These are phyloP conservation scores for Anguilla megastoma DNA, from an alignment of 2,797 vertebrate genomes.

Conservation along the genomic window DNA sequence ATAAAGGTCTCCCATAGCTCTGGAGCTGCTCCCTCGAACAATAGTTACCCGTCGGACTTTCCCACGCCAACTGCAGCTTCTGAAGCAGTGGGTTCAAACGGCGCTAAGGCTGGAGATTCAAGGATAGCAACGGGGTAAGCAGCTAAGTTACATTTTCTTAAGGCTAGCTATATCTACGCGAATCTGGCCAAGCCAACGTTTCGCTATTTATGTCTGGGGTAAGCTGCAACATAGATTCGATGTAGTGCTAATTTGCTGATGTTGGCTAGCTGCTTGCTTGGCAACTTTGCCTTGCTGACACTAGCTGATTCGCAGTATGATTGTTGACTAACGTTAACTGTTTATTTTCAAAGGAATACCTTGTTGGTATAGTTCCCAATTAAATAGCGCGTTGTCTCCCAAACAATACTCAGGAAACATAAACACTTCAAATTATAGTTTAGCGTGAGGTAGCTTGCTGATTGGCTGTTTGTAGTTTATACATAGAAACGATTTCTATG, in stretches of 20 bases:
- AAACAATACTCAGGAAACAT: too few relatives aligned
- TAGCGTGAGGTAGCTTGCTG: neutral
- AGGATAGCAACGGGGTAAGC: conserved; percentile 73
- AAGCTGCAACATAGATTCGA: neutral
- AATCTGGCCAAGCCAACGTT: neutral
- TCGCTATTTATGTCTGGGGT: neutral
- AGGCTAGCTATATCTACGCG: neutral
- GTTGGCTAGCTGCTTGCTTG: neutral
- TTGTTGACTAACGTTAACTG: neutral
- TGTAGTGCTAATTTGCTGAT: neutral
- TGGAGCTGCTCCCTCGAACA: conserved; percentile 64
- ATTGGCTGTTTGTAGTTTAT: neutral
- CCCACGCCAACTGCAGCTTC: conserved; percentile 64
- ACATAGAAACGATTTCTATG: too few relatives aligned
- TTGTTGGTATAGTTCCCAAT: neutral
- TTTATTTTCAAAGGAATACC: neutral
- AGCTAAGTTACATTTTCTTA: neutral
- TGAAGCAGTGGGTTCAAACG: conserved; percentile 71
- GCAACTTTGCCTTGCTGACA: neutral
- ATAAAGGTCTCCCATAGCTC: conserved; percentile 48
- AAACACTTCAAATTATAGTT: neutral
- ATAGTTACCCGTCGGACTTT: conserved; percentile 39
- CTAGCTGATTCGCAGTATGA: neutral
- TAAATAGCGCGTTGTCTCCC: neutral
- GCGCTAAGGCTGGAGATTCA: conserved; percentile 79